Percentiles rank a stretch among this genome's conserved stretches.
Evolutionary conservation across 2,888 invertebrate species (phyloP).

Genomic region (Nycteola revayana): DNA sequence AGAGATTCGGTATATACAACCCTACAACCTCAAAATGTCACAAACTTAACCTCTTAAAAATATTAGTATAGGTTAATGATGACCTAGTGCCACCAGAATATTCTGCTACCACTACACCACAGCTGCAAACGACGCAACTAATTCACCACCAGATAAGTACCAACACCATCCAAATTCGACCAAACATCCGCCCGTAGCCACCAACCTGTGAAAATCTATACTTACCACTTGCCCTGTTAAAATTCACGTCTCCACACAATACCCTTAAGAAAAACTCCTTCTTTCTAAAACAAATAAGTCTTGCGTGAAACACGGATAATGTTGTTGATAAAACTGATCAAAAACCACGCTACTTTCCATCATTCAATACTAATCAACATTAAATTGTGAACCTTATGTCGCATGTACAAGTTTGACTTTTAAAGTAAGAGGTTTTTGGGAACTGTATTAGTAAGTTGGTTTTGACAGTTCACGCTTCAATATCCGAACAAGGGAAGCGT

Average conservation of each 20-base stretch:
- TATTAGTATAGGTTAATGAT: no score
- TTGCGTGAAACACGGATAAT: conserved; percentile 69
- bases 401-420: conserved; percentile 6
- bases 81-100: no score
- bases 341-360: conserved; percentile 17
- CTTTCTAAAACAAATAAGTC: conserved; percentile 65
- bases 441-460: conserved; percentile 8
- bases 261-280: conserved; percentile 51
- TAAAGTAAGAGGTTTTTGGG: background rate
- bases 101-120: background rate
- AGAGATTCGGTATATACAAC: no score
- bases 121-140: conserved; percentile 13
- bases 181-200: conserved; percentile 34
- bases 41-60: no score
- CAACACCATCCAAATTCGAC: conserved; percentile 43
- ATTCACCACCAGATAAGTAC: conserved; percentile 9
- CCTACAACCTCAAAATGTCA: no score
- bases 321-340: conserved; percentile 49
- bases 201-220: conserved; percentile 52
- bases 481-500: conserved; percentile 47
- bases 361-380: background rate
- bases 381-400: conserved; percentile 10
- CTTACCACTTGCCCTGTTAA: conserved; percentile 62
- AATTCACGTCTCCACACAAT: conserved; percentile 59
- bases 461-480: conserved; percentile 52